A percentile compares a stretch with the other conserved stretches of the same genome.
Conservation (phyloP, 1,140 invertebrate genomes). For the Lamellibrachia luymesi region DNA sequence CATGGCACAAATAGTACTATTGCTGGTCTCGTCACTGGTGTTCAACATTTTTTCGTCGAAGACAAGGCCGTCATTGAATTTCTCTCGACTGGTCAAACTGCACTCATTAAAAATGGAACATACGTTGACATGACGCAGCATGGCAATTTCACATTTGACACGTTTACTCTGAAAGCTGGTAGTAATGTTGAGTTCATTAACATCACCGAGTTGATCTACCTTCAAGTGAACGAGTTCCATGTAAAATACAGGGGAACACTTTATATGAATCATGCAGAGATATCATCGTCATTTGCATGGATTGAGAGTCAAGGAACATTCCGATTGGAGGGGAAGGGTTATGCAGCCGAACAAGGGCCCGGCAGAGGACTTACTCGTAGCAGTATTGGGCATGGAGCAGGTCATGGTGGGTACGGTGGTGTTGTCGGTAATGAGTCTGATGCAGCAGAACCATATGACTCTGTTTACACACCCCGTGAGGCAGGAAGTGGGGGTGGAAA, state of each 20-base stretch:
- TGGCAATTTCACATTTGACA: constrained; percentile 9
- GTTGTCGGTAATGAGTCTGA: background rate
- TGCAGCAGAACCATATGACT: background rate
- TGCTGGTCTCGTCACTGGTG: constrained; percentile 10
- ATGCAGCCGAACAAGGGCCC: background rate
- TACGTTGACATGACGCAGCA: background rate
- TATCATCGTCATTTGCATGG: constrained; percentile 6
- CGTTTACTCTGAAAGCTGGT: background rate
- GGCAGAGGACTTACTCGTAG: background rate
- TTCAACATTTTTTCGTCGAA: constrained; percentile 10
- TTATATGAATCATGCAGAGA: constrained; percentile 21
- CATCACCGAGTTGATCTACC: constrained; percentile 5
- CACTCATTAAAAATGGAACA: constrained; percentile 7
- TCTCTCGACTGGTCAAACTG: constrained; percentile 3
- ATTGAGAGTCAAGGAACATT: constrained; percentile 16
- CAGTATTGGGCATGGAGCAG: constrained; percentile 3
- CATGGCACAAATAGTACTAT: constrained; percentile 15
- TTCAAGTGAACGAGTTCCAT: constrained; percentile 9
- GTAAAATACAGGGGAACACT: constrained; percentile 14
- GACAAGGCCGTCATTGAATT: background rate
- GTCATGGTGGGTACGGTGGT: constrained; percentile 15
- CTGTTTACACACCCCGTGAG: background rate
- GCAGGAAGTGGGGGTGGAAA: constrained; percentile 4
- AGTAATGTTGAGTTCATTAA: background rate
- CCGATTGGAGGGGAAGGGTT: constrained; percentile 15